Evolutionary conservation across 2,888 invertebrate species (phyloP), one percentile per base, ranked within the genome.

Genomic region (Agriopis leucophaearia): DNA sequence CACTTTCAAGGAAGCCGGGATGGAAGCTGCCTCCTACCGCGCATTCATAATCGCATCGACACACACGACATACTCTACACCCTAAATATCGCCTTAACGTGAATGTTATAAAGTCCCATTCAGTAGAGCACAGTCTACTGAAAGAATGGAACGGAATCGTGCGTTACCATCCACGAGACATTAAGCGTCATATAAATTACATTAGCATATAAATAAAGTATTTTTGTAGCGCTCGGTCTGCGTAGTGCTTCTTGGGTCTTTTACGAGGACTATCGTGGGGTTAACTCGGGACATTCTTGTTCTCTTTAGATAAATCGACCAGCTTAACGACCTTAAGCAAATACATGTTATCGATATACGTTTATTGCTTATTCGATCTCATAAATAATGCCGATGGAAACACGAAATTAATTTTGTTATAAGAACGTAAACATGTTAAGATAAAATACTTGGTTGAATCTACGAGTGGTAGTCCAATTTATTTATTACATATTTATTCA

Each of bases 191-290:
- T 93, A 94, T 94, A 94, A 94, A 93, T 94, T 92, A 94, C 94
- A 93, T 94, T 94, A 92, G 91, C 94, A 93, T 94, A 93, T 94
- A 94, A 93, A 94, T 94, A 93, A 94, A 94, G 92, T 92, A 94
- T 93, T 92, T 93, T 91, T 91, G 93, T 92, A 90, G 91, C 85
- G 84, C 87, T 78, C 77, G 86, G 87, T 86, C 82, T 82, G 84
- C 85, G 84, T 81, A 82, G 88, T 87, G 87, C 87, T 84, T 83
- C 85, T 88, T 84, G 87, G 87, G 81, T 88, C 90, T 88, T 92
- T 94, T 93, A 92, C 90, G 92, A 92, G 84, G 85, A 83, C 87
- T 86, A 79, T 79, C 60, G 81, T 83, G 84, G 89, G 86, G 88
- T 89, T 90, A 88, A 86, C 88, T 81, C 80, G 88, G 86, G 88